Percentiles rank a stretch among this genome's conserved stretches.
Conservation (phyloP, 2,888 invertebrate genomes). For the Rotaria sp. region DNA sequence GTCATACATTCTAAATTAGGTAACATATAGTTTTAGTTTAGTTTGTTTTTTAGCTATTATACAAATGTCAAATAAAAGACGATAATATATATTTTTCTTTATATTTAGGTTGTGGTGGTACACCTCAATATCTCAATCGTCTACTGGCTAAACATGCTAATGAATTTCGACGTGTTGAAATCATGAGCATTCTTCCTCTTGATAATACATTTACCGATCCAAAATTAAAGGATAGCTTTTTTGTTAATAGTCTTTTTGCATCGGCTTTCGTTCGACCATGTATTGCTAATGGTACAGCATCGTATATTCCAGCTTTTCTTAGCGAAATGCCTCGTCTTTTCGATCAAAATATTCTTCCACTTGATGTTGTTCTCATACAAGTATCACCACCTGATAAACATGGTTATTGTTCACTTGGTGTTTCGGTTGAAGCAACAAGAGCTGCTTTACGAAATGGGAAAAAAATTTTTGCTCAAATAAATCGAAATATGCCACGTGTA, state of each 20-base stretch:
- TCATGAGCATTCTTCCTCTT: neutral
- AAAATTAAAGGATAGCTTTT: conserved; percentile 61
- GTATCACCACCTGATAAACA: conserved; percentile 63
- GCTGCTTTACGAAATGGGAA: conserved; percentile 77
- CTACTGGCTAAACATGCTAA: neutral
- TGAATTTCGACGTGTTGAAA: neutral
- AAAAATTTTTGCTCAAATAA: conserved; percentile 44
- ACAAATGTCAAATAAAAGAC: too few relatives aligned
- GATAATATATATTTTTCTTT: too few relatives aligned
- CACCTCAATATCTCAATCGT: conserved; percentile 16
- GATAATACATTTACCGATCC: neutral
- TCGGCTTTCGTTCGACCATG: conserved; percentile 81
- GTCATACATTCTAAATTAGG: too few relatives aligned
- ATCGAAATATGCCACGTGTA: conserved; percentile 24
- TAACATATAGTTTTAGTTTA: too few relatives aligned
- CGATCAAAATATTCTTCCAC: conserved; percentile 71
- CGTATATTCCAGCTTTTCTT: conserved; percentile 81
- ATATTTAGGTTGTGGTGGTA: neutral
- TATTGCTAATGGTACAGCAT: conserved; percentile 77
- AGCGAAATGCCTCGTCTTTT: conserved; percentile 85
- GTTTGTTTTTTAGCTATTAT: too few relatives aligned
- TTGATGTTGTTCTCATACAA: conserved; percentile 65
- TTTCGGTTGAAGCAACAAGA: conserved; percentile 82
- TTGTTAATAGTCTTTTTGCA: conserved; percentile 81
- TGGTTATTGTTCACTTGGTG: conserved; percentile 84